Conservation (phyloP, 1,140 invertebrate species). For the Chlorops oryzae region DNA sequence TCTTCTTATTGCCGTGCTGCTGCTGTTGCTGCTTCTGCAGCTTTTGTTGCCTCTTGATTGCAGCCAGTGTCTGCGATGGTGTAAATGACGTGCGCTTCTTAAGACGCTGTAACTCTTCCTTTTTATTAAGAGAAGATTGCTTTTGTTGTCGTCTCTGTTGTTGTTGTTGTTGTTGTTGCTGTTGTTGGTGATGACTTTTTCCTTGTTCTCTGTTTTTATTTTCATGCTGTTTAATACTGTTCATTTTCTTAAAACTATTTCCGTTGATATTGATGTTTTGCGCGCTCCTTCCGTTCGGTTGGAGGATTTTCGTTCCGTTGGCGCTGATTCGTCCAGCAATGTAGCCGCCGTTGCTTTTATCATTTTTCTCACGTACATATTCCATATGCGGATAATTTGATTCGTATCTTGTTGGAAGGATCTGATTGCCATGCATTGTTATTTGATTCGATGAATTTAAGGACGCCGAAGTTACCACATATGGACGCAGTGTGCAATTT, state of each 20-base stretch:
- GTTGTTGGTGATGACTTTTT: not conserved
- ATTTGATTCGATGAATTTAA: constrained; percentile 48
- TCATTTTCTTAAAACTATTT: constrained; percentile 15
- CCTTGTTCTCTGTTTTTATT: constrained; percentile 9
- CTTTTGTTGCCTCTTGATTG: constrained; percentile 34
- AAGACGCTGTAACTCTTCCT: constrained; percentile 28
- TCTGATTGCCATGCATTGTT: constrained; percentile 48
- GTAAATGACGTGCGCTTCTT: constrained; percentile 46
- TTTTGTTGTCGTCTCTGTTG: constrained; percentile 29
- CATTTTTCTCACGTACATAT: constrained; percentile 42
- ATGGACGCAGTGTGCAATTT: constrained; percentile 71
- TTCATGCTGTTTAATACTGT: constrained; percentile 16
- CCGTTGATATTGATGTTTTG: constrained; percentile 16
- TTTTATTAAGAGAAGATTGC: too few relatives aligned
- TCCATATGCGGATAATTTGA: constrained; percentile 48
- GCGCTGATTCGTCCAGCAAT: constrained; percentile 5
- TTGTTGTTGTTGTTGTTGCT: constrained; percentile 14
- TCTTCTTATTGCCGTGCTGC: constrained; percentile 5
- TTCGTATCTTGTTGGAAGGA: constrained; percentile 43
- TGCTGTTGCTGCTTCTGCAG: constrained; percentile 20
- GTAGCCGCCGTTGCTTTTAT: constrained; percentile 6
- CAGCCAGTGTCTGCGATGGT: constrained; percentile 41
- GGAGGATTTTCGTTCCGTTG: constrained; percentile 8
- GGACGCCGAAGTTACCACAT: constrained; percentile 45
- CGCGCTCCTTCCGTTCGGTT: constrained; percentile 8